A percentile compares a stretch with the other conserved stretches of the same genome.
phyloP scores from a whole-genome alignment of 2,113 vertebrate species.

The Symphodus melops region DNA sequence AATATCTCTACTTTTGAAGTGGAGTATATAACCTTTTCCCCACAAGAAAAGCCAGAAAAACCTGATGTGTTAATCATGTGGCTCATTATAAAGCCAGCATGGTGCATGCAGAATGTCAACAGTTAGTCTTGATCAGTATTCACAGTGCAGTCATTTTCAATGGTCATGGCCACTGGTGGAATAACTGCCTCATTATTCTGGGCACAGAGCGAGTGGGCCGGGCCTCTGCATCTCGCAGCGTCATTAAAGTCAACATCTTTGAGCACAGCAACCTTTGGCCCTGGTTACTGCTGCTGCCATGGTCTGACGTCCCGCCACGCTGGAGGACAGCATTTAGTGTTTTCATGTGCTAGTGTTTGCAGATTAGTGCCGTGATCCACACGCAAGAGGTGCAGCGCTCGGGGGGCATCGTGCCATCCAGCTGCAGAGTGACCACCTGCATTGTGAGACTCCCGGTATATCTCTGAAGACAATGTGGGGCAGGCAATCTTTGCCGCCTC shows the following conservation, averaged over 20 bases:
- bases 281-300: conserved; percentile 26
- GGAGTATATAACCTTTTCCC: conserved; percentile 13
- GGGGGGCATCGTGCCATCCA: conserved; percentile 48
- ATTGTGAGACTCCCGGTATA: conserved; percentile 42
- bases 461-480: conserved; percentile 64
- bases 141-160: conserved; percentile 57
- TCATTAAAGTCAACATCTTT: conserved; percentile 68
- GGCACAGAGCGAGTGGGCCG: conserved; percentile 61
- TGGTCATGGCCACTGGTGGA: conserved; percentile 57
- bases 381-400: conserved; percentile 33
- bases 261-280: conserved; percentile 28
- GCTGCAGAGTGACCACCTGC: conserved; percentile 70
- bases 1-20: conserved; percentile 3
- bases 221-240: conserved; percentile 17
- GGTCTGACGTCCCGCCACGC: conserved; percentile 36
- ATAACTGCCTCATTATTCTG: conserved; percentile 71
- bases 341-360: conserved; percentile 41
- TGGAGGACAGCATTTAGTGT: conserved; percentile 40
- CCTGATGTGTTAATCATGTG: conserved; percentile 63
- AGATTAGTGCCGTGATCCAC: conserved; percentile 57
- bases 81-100: conserved; percentile 60
- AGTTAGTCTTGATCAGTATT: conserved; percentile 70
- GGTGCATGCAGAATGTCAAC: conserved; percentile 57
- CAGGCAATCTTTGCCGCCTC: conserved; percentile 51
- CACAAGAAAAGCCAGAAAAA: conserved; percentile 42